Conservation (phyloP, 2,797 vertebrate species). For the Aulostomus chinensis region DNA sequence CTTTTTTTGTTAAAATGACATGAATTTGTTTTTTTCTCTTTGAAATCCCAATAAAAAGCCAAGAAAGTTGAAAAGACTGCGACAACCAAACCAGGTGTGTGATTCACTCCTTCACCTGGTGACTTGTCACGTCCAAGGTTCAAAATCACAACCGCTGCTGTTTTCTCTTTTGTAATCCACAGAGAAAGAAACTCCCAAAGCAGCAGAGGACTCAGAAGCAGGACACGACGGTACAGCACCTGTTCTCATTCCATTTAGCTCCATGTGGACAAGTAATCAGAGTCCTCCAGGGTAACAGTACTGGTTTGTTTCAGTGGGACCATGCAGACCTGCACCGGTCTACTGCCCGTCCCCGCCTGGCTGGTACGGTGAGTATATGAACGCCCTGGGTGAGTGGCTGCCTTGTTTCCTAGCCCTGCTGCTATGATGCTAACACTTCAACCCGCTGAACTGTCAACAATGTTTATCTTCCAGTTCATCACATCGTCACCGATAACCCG, state of each 20-base stretch:
- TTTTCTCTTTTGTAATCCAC: slow-evolving; percentile 17
- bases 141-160: background rate
- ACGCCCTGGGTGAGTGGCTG: too few species aligned
- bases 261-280: too few species aligned
- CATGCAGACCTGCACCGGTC: slow-evolving; percentile 79
- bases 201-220: slow-evolving; percentile 47
- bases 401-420: background rate
- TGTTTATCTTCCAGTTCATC: slow-evolving; percentile 77
- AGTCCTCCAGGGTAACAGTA: too few species aligned
- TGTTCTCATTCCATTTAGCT: too few species aligned
- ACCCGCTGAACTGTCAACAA: slow-evolving; percentile 1
- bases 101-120: background rate
- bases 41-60: slow-evolving; percentile 35
- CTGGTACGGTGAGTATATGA: slow-evolving; percentile 71
- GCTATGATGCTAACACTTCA: background rate
- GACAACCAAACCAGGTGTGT: slow-evolving; percentile 53
- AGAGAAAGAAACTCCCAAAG: slow-evolving; percentile 62
- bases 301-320: slow-evolving; percentile 55
- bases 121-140: background rate
- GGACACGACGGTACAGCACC: slow-evolving; percentile 60
- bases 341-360: slow-evolving; percentile 82
- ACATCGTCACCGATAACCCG: slow-evolving; percentile 83
- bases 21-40: slow-evolving; percentile 8
- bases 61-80: slow-evolving; percentile 54
- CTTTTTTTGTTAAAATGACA: too few species aligned